Percentiles rank a stretch among this genome's conserved stretches.
phyloP scores from a whole-genome alignment of 2,888 invertebrate species.

The Ophraella communa region DNA sequence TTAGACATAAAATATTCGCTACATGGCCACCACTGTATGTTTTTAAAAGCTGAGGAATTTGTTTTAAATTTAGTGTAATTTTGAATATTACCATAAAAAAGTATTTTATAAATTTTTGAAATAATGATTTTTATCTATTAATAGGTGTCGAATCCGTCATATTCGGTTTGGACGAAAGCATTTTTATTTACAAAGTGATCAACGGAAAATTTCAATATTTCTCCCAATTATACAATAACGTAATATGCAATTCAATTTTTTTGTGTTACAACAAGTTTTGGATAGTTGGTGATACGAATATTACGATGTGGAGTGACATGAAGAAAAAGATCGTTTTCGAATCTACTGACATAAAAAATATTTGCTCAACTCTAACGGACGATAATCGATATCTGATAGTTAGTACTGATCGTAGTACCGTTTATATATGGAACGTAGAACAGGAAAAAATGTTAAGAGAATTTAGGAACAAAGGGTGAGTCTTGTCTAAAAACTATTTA shows the following conservation, averaged over 20 bases:
- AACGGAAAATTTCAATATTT: background rate
- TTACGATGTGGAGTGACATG: constrained; percentile 23
- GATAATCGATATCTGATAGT: constrained; percentile 59
- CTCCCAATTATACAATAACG: constrained; percentile 12
- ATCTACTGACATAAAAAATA: constrained; percentile 18
- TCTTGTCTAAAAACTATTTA: constrained; percentile 1
- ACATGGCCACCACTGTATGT: too few relatives aligned
- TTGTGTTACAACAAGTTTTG: constrained; percentile 24
- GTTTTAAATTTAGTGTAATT: too few relatives aligned
- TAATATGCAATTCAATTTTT: constrained; percentile 30
- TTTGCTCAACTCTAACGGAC: constrained; percentile 41
- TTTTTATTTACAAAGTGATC: constrained; percentile 22
- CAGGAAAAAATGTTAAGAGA: constrained; percentile 31
- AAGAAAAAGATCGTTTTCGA: constrained; percentile 10
- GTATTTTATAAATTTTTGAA: background rate
- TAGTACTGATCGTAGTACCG: constrained; percentile 57
- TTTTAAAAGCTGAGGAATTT: too few relatives aligned
- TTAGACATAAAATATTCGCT: too few relatives aligned
- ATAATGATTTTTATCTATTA: background rate
- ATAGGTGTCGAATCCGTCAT: constrained; percentile 9
- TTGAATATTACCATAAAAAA: too few relatives aligned
- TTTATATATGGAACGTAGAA: constrained; percentile 57
- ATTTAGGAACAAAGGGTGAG: constrained; percentile 47
- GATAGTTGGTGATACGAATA: constrained; percentile 31
- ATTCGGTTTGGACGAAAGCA: constrained; percentile 31